Evolutionary conservation across 2,113 vertebrate genomes (phyloP).

Genomic region (Thomomys bottae): DNA sequence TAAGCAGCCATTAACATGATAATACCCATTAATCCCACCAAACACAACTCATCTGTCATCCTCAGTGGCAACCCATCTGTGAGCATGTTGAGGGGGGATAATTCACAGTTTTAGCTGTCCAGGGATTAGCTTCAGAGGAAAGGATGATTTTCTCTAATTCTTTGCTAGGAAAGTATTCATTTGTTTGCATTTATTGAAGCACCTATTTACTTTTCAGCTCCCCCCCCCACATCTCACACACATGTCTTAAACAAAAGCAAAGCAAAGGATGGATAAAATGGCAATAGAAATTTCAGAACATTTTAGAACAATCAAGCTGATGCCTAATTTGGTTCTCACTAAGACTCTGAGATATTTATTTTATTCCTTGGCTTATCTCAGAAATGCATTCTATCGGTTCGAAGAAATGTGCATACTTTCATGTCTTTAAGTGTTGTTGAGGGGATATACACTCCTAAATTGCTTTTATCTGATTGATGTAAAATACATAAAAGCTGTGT

Average conservation of each 20-base stretch:
- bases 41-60: conserved; percentile 89
- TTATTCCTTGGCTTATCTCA: conserved; percentile 20
- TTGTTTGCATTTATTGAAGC: conserved; percentile 86
- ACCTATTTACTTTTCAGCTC: conserved; percentile 83
- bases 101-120: conserved; percentile 84
- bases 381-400: conserved; percentile 12
- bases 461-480: neutral
- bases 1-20: conserved; percentile 89
- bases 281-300: conserved; percentile 67
- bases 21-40: conserved; percentile 89
- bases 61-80: conserved; percentile 86
- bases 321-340: conserved; percentile 54
- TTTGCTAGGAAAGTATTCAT: conserved; percentile 82
- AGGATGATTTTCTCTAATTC: conserved; percentile 84
- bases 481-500: neutral
- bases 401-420: conserved; percentile 10
- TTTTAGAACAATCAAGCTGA: conserved; percentile 60
- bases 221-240: conserved; percentile 74
- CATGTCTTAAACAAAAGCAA: conserved; percentile 78
- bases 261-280: conserved; percentile 59
- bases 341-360: conserved; percentile 47
- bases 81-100: conserved; percentile 76
- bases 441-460: neutral
- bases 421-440: neutral
- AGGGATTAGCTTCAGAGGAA: conserved; percentile 86